Conservation (phyloP, 2,888 invertebrate genomes). For the Acanthosepion pharaonis region DNA sequence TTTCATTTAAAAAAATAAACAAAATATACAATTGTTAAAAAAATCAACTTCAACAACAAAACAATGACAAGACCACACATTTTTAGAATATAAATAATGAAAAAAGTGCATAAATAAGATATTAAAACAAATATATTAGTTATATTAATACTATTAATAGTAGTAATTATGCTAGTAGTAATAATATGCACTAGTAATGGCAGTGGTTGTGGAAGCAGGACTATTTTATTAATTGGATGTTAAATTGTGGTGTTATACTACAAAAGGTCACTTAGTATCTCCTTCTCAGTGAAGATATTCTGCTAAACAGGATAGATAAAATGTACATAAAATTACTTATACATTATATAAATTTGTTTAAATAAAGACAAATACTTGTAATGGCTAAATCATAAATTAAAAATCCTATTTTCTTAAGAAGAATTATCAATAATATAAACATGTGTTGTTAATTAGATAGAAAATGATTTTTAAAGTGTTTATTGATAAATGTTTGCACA, state of each 20-base stretch:
- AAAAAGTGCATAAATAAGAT: background rate
- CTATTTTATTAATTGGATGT: background rate
- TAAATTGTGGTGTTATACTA: background rate
- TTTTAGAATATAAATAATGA: background rate
- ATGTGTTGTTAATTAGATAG: too few relatives aligned
- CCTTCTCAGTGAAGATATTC: background rate
- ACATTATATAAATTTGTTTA: background rate
- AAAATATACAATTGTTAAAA: constrained; percentile 33
- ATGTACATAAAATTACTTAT: background rate
- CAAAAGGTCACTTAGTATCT: background rate
- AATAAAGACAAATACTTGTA: background rate
- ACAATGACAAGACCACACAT: background rate
- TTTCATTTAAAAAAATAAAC: background rate
- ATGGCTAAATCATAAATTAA: background rate
- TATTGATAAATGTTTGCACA: too few relatives aligned
- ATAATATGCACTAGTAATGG: background rate
- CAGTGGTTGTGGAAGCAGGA: background rate
- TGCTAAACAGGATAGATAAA: background rate
- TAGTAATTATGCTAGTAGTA: background rate
- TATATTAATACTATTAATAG: background rate
- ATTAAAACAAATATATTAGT: constrained; percentile 5
- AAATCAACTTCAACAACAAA: constrained; percentile 23
- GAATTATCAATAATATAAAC: too few relatives aligned
- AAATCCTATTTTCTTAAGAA: background rate
- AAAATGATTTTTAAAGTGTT: too few relatives aligned